Evolutionary conservation across 2,797 vertebrate genomes (phyloP), one percentile per base, ranked within the genome.

Genomic region (Pygocentrus nattereri): DNA sequence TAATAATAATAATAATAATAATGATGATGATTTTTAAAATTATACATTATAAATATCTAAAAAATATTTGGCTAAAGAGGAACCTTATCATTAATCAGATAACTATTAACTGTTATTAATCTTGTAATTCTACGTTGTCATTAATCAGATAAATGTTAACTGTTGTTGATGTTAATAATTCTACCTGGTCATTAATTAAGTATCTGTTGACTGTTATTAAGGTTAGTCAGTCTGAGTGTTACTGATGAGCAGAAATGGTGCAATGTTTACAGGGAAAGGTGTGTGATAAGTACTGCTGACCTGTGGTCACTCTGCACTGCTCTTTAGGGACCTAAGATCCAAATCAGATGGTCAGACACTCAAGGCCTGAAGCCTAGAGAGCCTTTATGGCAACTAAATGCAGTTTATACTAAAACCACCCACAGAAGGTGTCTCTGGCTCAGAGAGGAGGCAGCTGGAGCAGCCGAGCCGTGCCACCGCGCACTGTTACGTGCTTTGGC

Each of bases 311-410:
- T 90, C 92, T 93, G 92, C 16, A 93, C 92, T 90, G 92, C 90
- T 93, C 93, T 92, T 93, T 88, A 87, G 94, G 93, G 93, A 94
- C 90, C 87, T 62, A 64, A 84, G 88, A 91, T 91, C 92, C 87
- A 93, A 93, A 94, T 93, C 89, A 94, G 93, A 92, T 91, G 91
- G 91, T 91, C 88, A 92, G 90, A 93, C 93, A 94, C 95, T 95
- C 94, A 95, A 49, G 21, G 16, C 23, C 92, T 92, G 93, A 86
- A 59, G 3, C 59, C 93, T 89, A 93, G 89, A 88, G 79, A 59
- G 81, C 88, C 94, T 92, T 91, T 92, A 93, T 90, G 89, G 84
- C 92, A 82, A 91, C 89, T 89, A 89, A 91, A 91, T 90, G 91
- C 90, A 92, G 93, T 94, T 93, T 91, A 87, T 89, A 86, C 81